These are phyloP conservation scores for Loris lydekkerianus DNA, from an alignment of 2,797 vertebrate genomes.

Conservation along the genomic window DNA sequence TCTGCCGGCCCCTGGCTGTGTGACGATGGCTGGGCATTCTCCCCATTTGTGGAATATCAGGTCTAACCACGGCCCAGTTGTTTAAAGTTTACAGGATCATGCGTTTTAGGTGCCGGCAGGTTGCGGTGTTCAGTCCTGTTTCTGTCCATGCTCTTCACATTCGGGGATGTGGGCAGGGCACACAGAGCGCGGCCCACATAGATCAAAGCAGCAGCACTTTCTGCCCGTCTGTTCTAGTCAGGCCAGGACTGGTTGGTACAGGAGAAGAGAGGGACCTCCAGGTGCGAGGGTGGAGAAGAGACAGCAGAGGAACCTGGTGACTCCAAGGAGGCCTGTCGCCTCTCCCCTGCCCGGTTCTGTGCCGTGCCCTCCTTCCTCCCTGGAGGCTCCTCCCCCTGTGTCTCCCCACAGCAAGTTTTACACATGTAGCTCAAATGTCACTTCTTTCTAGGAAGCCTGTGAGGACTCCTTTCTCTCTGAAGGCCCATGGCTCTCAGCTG, in stretches of 20 bases:
- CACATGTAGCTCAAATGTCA: fast-evolving
- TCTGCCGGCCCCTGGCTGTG: neutral
- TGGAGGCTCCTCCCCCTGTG: neutral
- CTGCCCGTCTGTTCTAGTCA: fast-evolving
- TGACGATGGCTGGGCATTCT: neutral
- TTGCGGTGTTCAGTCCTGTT: fast-evolving
- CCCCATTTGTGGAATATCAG: too few relatives aligned
- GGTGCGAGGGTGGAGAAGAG: neutral
- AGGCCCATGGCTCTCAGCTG: neutral
- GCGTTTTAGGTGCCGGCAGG: too few relatives aligned
- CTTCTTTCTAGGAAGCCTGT: neutral
- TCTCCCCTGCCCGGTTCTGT: neutral
- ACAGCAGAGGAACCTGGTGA: too few relatives aligned
- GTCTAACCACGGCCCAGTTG: fast-evolving
- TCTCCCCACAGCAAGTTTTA: neutral
- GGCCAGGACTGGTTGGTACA: neutral
- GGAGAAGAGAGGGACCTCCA: too few relatives aligned
- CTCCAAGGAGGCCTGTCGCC: fast-evolving
- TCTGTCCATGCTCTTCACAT: fast-evolving
- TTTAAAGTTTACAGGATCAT: neutral
- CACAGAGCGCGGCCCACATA: fast-evolving
- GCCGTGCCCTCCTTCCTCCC: neutral
- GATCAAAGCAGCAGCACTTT: fast-evolving
- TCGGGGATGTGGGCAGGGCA: neutral
- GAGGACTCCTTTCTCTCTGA: neutral